Evolutionary conservation across 2,888 invertebrate species (phyloP).

Genomic region (Caenorhabditis wallacei): DNA sequence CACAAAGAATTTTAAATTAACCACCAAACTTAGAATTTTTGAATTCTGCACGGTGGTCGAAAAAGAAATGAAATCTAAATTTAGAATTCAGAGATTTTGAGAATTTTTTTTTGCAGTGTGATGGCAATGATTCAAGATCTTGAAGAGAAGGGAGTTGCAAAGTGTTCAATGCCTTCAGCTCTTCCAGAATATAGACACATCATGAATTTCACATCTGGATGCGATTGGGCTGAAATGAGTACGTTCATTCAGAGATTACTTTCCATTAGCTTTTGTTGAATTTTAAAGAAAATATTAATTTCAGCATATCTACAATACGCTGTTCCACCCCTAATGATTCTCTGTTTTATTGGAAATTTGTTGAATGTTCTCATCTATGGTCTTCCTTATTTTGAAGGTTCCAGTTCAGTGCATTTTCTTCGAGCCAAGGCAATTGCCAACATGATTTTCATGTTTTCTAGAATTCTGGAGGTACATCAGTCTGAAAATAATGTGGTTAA

Average conservation of each 20-base stretch:
- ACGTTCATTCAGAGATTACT: not conserved
- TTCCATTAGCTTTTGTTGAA: too few species aligned
- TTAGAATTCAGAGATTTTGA: not conserved
- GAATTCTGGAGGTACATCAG: conserved; percentile 73
- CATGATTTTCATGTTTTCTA: conserved; percentile 78
- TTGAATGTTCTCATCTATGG: conserved; percentile 80
- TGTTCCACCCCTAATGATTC: conserved; percentile 76
- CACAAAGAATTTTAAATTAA: conserved; percentile 26
- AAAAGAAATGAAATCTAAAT: not conserved
- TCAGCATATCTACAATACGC: conserved; percentile 72
- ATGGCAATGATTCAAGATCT: conserved; percentile 41
- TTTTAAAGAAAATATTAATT: not conserved
- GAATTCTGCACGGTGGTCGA: conserved; percentile 14
- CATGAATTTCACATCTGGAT: conserved; percentile 66
- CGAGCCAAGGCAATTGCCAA: conserved; percentile 79
- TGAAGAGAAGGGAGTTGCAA: conserved; percentile 28
- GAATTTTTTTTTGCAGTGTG: conserved; percentile 55
- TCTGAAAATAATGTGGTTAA: conserved; percentile 16
- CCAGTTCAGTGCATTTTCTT: conserved; percentile 78
- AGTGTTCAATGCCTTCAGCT: conserved; percentile 30
- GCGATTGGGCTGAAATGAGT: conserved; percentile 67
- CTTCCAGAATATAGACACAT: conserved; percentile 61
- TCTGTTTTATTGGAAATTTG: conserved; percentile 79
- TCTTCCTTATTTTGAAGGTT: conserved; percentile 80
- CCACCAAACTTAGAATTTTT: conserved; percentile 32